These are phyloP conservation scores for Lophochroa leadbeateri DNA, from an alignment of 2,113 vertebrate species.

Conservation along the genomic window DNA sequence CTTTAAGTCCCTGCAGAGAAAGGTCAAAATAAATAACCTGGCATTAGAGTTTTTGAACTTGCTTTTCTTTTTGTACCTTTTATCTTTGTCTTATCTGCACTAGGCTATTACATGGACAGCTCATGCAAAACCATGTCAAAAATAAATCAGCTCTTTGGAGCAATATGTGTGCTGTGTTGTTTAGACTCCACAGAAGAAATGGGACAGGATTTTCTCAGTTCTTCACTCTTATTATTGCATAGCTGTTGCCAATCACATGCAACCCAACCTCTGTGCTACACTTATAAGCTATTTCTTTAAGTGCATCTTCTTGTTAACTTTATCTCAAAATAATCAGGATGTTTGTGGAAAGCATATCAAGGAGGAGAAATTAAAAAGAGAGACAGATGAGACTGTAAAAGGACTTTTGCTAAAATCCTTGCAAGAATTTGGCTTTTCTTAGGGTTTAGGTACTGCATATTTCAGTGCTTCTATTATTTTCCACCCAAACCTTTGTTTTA, in stretches of 20 bases:
- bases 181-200: not conserved
- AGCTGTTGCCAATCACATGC: not conserved
- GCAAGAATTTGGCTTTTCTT: not conserved
- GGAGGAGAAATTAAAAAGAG: not conserved
- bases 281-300: not conserved
- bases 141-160: not conserved
- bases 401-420: not conserved
- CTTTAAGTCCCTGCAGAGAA: not conserved
- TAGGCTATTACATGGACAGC: not conserved
- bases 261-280: not conserved
- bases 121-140: not conserved
- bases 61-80: not conserved
- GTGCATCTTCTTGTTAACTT: not conserved
- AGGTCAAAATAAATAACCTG: not conserved
- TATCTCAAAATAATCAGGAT: not conserved
- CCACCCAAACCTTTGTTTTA: accelerated
- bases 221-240: not conserved
- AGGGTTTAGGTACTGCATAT: not conserved
- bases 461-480: not conserved
- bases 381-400: not conserved
- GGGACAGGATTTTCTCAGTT: not conserved
- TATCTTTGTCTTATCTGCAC: not conserved
- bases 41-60: not conserved
- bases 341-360: not conserved
- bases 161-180: not conserved